Evolutionary conservation across 2,113 vertebrate genomes (phyloP).

Genomic region (Ceyx margarethae): DNA sequence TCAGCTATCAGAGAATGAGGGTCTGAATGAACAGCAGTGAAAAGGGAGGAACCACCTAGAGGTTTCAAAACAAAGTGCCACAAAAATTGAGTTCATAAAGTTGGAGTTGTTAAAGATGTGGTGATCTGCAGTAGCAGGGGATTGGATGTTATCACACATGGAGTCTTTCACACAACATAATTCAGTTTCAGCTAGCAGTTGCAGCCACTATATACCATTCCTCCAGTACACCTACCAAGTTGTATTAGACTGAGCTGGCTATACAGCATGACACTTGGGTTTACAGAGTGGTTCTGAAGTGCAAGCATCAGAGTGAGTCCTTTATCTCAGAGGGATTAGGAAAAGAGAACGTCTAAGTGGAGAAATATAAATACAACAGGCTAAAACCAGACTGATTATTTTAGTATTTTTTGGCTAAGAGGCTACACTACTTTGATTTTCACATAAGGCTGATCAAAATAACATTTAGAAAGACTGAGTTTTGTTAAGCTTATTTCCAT

Average conservation of each 20-base stretch:
- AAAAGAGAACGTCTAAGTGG: not conserved
- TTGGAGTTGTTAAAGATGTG: not conserved
- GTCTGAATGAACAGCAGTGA: not conserved
- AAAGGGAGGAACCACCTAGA: not conserved
- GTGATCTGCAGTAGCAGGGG: not conserved
- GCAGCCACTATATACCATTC: not conserved
- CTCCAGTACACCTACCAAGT: not conserved
- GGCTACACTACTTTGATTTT: not conserved
- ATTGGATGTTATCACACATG: not conserved
- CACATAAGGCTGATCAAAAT: not conserved
- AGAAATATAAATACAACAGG: not conserved
- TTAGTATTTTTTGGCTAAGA: not conserved
- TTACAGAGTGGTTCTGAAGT: not conserved
- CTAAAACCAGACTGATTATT: not conserved
- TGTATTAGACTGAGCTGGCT: not conserved
- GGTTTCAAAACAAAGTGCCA: not conserved
- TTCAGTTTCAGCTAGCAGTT: not conserved
- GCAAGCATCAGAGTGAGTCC: not conserved
- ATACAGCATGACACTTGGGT: not conserved
- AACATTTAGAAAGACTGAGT: not conserved
- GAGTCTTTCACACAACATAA: not conserved
- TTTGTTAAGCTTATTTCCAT: not conserved
- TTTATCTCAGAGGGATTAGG: not conserved
- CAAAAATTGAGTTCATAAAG: not conserved
- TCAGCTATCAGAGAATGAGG: rapidly evolving